phyloP scores from a whole-genome alignment of 1,140 invertebrate species.

The Pygmarrhopalites habei region DNA sequence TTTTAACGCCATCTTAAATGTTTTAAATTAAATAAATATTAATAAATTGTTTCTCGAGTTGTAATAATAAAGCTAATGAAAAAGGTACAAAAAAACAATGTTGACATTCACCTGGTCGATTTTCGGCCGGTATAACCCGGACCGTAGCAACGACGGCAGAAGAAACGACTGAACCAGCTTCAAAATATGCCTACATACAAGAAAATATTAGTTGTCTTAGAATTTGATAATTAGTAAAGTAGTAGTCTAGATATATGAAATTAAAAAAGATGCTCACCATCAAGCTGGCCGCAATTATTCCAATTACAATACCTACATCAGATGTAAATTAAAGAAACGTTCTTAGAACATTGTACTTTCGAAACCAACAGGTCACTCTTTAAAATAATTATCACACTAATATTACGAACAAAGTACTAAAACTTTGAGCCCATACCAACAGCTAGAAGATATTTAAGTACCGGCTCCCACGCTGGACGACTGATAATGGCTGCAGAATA shows the following conservation, averaged over 20 bases:
- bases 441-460: conserved; percentile 62
- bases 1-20: conserved; percentile 5
- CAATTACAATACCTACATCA: conserved; percentile 54
- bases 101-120: conserved; percentile 42
- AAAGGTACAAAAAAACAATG: not conserved
- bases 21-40: not conserved
- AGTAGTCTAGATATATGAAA: no score
- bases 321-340: no score
- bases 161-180: conserved; percentile 55
- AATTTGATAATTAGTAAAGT: no score
- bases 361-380: no score
- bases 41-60: no score
- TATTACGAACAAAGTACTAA: no score
- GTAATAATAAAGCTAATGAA: not conserved
- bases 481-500: conserved; percentile 59
- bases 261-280: no score
- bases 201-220: no score
- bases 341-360: no score
- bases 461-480: conserved; percentile 71
- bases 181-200: conserved; percentile 70
- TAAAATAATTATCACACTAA: no score
- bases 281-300: conserved; percentile 60
- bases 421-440: no score
- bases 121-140: conserved; percentile 35
- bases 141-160: conserved; percentile 45